Evolutionary conservation across 2,888 invertebrate genomes (phyloP), one percentile per base, ranked within the genome.

Genomic region (Balanococcus diminutus): DNA sequence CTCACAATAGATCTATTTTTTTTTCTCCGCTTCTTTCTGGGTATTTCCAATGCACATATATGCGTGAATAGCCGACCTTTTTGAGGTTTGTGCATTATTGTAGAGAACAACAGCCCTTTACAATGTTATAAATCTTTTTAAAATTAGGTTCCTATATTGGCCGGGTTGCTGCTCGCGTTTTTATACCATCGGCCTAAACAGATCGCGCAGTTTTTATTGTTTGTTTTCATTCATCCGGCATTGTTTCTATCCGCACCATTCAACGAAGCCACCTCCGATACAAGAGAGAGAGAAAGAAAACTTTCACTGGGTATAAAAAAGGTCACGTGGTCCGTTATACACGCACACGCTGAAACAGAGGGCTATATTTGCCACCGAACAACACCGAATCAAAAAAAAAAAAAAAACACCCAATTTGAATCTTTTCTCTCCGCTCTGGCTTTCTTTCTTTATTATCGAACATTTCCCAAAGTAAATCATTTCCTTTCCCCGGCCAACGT

Each of bases 211-310:
- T 72, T 79, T 67, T 36, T 36, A 79, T 79, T 79, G 75, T 79
- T 79, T 79, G 75, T 79, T 79, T 79, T 79, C 75, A 79, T 79
- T 36, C 32, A 14, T 79, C 36, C 19, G 9, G 32, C 32, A 79
- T 79, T 79, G 75, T 79, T 79, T 79, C 75, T 79, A n/a, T n/a
- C n/a, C n/a, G 31, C n/a, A 36, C 75, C 75, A 36, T 79, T 67
- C 28, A 67, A 67, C 28, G 5, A 28, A 67, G 28, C 32, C 19
- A 32, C 75, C 75, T 28, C 19, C 8, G 72, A 72, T 28, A 2
- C 3, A 2, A 72, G 9, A 31, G 8, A 31, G n/a, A 72, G 5
- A 72, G 22, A 36, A 72, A 31, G 2, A 25, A 36, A 79, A 79
- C 75, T 79, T 79, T 79, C 75, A 79, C 75, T 79, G 36, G 3